Evolutionary conservation across 2,888 invertebrate genomes (phyloP).

Genomic region (Apamea anceps): DNA sequence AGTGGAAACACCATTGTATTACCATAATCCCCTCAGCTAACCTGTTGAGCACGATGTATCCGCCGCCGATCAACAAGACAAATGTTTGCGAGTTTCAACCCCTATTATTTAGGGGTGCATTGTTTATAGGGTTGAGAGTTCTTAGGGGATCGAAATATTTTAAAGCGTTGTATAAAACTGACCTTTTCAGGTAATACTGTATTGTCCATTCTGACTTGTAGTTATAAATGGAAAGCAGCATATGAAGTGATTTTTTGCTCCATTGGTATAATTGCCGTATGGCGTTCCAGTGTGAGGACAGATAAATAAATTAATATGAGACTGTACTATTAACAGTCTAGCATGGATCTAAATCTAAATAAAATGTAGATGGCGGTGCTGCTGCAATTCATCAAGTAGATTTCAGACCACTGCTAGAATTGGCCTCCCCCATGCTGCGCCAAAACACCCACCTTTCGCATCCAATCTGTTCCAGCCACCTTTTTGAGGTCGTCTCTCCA

Average conservation of each 20-base stretch:
- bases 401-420: too few species aligned
- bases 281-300: too few species aligned
- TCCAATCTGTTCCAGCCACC: too few species aligned
- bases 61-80: constrained; percentile 75
- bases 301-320: too few species aligned
- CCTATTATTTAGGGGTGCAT: constrained; percentile 87
- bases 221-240: too few species aligned
- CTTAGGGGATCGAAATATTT: neutral
- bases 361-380: too few species aligned
- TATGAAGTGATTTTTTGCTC: too few species aligned
- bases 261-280: too few species aligned
- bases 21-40: constrained; percentile 64
- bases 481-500: too few species aligned
- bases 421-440: too few species aligned
- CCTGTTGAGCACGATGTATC: constrained; percentile 79
- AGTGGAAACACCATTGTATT: constrained; percentile 35
- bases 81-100: constrained; percentile 85
- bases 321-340: neutral
- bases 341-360: neutral
- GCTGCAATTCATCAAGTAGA: neutral
- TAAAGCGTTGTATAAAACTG: neutral
- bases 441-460: too few species aligned
- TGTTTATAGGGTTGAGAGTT: constrained; percentile 82
- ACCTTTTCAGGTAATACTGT: neutral
- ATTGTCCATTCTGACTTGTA: neutral